A percentile compares a stretch with the other conserved stretches of the same genome.
Conservation (phyloP, 2,113 vertebrate genomes). For the Corythaixoides concolor region DNA sequence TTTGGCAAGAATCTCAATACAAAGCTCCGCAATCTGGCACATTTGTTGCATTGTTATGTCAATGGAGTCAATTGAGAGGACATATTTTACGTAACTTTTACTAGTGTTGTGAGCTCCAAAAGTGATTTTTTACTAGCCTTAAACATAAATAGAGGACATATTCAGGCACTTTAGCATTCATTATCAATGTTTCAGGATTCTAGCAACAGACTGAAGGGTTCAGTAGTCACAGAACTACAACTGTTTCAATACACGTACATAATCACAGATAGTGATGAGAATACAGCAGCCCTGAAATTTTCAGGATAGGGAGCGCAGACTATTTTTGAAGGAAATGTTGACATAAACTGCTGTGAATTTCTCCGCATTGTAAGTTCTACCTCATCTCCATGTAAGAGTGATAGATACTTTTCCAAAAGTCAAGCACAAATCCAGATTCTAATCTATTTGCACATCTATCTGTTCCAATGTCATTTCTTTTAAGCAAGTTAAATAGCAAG, state of each 20-base stretch:
- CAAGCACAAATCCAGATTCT: not conserved
- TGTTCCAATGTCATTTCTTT: not conserved
- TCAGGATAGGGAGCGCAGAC: not conserved
- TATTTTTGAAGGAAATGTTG: not conserved
- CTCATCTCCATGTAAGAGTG: not conserved
- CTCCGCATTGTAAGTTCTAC: not conserved
- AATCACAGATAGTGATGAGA: not conserved
- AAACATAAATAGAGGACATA: not conserved
- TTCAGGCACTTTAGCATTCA: not conserved
- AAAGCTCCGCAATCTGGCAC: not conserved
- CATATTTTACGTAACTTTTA: rapidly evolving
- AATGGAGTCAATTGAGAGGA: not conserved
- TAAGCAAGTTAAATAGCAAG: not conserved
- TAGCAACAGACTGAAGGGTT: not conserved
- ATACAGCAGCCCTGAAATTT: not conserved
- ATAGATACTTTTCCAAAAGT: not conserved
- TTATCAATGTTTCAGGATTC: not conserved
- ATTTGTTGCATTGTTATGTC: not conserved
- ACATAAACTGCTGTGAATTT: not conserved
- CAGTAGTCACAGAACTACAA: not conserved
- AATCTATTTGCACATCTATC: not conserved
- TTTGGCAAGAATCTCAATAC: not conserved
- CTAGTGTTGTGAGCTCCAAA: not conserved
- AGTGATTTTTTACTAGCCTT: not conserved
- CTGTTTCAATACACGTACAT: not conserved